phyloP scores from a whole-genome alignment of 2,797 vertebrate genomes.

The Eulemur albifrons region DNA sequence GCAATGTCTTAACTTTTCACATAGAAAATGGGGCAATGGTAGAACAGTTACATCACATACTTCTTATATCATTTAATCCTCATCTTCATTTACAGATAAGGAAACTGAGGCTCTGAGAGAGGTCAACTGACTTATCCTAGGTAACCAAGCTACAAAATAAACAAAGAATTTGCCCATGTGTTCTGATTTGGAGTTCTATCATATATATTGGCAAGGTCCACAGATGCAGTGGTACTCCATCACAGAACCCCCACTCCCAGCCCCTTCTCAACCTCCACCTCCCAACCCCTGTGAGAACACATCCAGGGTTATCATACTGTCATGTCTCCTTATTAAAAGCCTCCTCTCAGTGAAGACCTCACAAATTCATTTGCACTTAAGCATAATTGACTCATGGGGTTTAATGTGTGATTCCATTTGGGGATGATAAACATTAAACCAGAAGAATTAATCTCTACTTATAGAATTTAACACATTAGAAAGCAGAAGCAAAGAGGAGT shows the following conservation, averaged over 20 bases:
- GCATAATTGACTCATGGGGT: neutral
- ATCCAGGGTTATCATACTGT: neutral
- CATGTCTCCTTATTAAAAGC: neutral
- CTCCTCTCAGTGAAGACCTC: neutral
- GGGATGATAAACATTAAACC: neutral
- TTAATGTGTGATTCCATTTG: neutral
- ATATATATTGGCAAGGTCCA: neutral
- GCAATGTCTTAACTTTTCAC: neutral
- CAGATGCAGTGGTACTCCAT: neutral
- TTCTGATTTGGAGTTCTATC: neutral
- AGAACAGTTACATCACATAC: neutral
- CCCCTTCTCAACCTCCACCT: neutral
- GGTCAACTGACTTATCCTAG: neutral
- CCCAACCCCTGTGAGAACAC: neutral
- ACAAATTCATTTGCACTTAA: slow-evolving; percentile 38
- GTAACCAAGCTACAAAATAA: neutral
- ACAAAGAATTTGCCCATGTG: neutral
- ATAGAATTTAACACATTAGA: neutral
- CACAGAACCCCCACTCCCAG: neutral
- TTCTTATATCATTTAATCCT: neutral
- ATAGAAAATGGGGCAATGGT: neutral
- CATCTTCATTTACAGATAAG: neutral
- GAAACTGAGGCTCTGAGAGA: neutral
- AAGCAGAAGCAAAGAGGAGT: neutral
- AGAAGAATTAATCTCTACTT: slow-evolving; percentile 6